Conservation (phyloP, 2,113 vertebrate species). For the Phyllostomus hastatus region DNA sequence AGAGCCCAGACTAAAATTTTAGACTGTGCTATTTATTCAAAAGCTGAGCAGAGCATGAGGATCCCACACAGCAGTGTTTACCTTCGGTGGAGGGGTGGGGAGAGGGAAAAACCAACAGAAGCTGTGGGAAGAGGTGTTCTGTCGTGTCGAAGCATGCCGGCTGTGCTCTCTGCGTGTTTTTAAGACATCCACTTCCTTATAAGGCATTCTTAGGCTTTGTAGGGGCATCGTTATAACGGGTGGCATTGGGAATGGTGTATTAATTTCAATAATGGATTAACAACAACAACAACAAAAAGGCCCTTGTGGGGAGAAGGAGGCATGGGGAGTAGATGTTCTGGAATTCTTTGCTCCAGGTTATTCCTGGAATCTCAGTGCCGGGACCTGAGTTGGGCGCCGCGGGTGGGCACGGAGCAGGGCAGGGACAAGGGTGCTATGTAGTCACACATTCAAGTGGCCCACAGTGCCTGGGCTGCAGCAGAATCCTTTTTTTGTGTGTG, state of each 20-base stretch:
- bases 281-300: neutral
- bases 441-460: neutral
- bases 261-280: neutral
- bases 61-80: neutral
- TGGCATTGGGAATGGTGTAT: neutral
- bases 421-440: accelerated
- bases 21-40: neutral
- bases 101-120: neutral
- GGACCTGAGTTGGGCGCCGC: neutral
- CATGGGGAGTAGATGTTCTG: neutral
- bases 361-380: no score
- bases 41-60: neutral
- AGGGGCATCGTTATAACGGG: neutral
- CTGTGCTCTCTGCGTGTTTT: neutral
- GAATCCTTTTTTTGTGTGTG: neutral
- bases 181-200: slow-evolving; percentile 11
- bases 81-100: neutral
- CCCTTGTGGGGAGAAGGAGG: neutral
- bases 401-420: neutral
- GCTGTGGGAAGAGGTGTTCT: neutral
- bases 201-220: neutral
- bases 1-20: neutral
- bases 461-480: neutral
- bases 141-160: neutral
- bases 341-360: neutral